Percentiles rank a stretch among this genome's conserved stretches.
Conservation (phyloP, 92 coral and sea anemone species). For the Phenganax stokvisi region DNA sequence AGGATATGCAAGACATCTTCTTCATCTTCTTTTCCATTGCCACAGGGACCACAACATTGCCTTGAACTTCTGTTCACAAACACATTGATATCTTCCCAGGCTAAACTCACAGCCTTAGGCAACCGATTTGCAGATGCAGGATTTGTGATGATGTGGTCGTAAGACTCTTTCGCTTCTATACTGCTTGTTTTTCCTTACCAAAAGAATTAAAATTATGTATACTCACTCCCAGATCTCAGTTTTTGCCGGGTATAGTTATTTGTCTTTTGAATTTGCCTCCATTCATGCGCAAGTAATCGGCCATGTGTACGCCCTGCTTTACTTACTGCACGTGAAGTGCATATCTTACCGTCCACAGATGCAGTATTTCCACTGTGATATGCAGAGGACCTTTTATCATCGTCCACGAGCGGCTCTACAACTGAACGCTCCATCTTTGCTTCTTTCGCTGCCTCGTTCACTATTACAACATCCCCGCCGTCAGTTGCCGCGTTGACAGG, state of each 20-base stretch:
- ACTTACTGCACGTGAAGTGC: neutral
- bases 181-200: neutral
- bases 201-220: neutral
- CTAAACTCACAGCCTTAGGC: conserved; percentile 54
- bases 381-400: neutral
- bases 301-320: no score
- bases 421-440: neutral
- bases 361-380: neutral
- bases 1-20: conserved; percentile 72
- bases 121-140: conserved; percentile 51
- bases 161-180: conserved; percentile 34
- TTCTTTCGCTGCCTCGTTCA: conserved; percentile 4
- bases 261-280: no score
- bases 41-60: conserved; percentile 63
- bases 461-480: neutral
- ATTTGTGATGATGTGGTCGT: conserved; percentile 54
- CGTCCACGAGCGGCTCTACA: neutral
- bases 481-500: neutral
- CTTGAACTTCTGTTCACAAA: conserved; percentile 60
- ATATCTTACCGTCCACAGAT: neutral
- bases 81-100: conserved; percentile 79
- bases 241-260: no score
- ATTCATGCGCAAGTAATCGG: no score
- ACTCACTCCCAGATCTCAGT: no score
- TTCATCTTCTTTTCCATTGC: conserved; percentile 44